Evolutionary conservation across 2,888 invertebrate species (phyloP).

Genomic region (Chymomyza procnemis): DNA sequence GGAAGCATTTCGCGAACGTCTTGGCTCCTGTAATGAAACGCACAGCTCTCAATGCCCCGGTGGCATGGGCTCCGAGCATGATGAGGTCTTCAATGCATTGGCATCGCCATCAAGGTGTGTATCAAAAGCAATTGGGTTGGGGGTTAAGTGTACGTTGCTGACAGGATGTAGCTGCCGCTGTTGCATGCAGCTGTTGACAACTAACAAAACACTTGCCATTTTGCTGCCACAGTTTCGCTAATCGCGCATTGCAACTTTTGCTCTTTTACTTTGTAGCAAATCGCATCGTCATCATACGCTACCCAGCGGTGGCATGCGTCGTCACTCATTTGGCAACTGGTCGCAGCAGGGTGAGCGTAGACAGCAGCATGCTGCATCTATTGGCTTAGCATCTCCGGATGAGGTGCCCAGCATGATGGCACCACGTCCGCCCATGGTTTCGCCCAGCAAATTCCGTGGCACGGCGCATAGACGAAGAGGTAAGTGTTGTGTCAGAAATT

Average conservation of each 20-base stretch:
- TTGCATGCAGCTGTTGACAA: slow-evolving; percentile 73
- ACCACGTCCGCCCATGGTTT: slow-evolving; percentile 75
- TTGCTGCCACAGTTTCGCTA: slow-evolving; percentile 48
- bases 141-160: slow-evolving; percentile 30
- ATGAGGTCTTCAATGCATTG: slow-evolving; percentile 75
- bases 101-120: slow-evolving; percentile 74
- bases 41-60: slow-evolving; percentile 57
- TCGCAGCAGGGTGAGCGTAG: slow-evolving; percentile 62
- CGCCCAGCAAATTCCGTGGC: slow-evolving; percentile 76
- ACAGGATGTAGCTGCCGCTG: slow-evolving; percentile 53
- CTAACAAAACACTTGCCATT: slow-evolving; percentile 42
- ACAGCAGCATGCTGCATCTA: slow-evolving; percentile 40
- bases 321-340: slow-evolving; percentile 78
- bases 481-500: slow-evolving; percentile 54
- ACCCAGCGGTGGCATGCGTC: slow-evolving; percentile 72
- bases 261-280: slow-evolving; percentile 44
- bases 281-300: slow-evolving; percentile 75
- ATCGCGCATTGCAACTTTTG: slow-evolving; percentile 49
- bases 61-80: slow-evolving; percentile 61
- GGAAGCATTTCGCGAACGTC: slow-evolving; percentile 76
- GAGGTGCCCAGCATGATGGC: slow-evolving; percentile 79
- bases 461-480: slow-evolving; percentile 69
- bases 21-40: slow-evolving; percentile 78
- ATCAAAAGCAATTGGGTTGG: not conserved
- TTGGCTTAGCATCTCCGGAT: slow-evolving; percentile 74